Conservation (phyloP, 2,797 vertebrate genomes). For the Pempheris klunzingeri region DNA sequence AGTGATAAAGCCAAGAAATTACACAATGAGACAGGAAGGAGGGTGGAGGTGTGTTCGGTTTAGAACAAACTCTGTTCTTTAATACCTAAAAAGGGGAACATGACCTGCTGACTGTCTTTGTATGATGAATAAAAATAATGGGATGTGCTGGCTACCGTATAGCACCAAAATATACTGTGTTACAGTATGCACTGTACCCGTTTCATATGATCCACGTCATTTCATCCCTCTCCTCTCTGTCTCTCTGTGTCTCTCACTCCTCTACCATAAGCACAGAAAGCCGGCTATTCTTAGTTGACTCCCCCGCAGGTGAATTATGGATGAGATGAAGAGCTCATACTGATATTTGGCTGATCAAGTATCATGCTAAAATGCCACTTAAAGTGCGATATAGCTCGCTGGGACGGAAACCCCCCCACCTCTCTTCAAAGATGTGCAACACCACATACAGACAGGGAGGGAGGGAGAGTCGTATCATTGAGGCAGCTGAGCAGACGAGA, state of each 20-base stretch:
- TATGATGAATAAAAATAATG: slow-evolving; percentile 52
- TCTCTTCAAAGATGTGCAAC: slow-evolving; percentile 30
- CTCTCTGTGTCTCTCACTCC: slow-evolving; percentile 15
- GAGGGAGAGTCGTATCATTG: slow-evolving; percentile 30
- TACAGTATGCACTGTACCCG: slow-evolving; percentile 16
- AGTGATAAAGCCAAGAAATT: slow-evolving; percentile 51
- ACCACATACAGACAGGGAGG: slow-evolving; percentile 20
- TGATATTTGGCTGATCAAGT: slow-evolving; percentile 82
- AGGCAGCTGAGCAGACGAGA: slow-evolving; percentile 64
- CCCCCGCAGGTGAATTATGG: slow-evolving; percentile 81
- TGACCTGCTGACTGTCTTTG: slow-evolving; percentile 60
- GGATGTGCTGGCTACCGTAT: slow-evolving; percentile 19
- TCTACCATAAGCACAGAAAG: slow-evolving; percentile 48
- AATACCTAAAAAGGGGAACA: slow-evolving; percentile 62
- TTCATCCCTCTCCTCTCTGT: slow-evolving; percentile 47
- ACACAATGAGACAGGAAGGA: slow-evolving; percentile 74
- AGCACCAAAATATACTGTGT: slow-evolving; percentile 32
- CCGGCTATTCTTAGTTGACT: slow-evolving; percentile 72
- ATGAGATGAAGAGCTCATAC: slow-evolving; percentile 81
- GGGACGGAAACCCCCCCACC: slow-evolving; percentile 38
- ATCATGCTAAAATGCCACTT: slow-evolving; percentile 81
- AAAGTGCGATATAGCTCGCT: slow-evolving; percentile 73
- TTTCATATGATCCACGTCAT: slow-evolving; percentile 48
- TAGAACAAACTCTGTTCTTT: slow-evolving; percentile 22
- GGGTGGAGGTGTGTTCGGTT: slow-evolving; percentile 35